phyloP scores from a whole-genome alignment of 1,140 invertebrate species.

The Aleiodes sp. region DNA sequence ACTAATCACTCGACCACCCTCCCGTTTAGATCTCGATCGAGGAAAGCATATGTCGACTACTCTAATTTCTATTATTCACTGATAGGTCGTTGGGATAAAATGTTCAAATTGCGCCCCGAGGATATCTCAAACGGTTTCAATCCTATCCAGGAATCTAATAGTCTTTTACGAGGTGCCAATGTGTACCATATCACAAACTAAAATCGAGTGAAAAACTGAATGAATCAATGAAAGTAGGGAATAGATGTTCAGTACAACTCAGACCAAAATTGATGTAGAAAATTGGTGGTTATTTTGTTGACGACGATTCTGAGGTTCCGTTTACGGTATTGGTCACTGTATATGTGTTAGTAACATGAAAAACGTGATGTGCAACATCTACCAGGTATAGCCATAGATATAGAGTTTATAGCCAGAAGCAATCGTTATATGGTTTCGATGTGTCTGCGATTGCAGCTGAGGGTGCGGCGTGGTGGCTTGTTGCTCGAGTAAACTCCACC shows the following conservation, averaged over 20 bases:
- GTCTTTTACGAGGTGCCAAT: not conserved
- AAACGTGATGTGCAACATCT: not conserved
- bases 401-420: conserved; percentile 1
- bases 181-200: too few relatives aligned
- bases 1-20: conserved; percentile 35
- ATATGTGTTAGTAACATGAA: not conserved
- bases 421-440: conserved; percentile 19
- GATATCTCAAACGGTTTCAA: not conserved
- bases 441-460: conserved; percentile 14
- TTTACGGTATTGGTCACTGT: not conserved
- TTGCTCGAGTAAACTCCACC: conserved; percentile 53
- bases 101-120: conserved; percentile 1
- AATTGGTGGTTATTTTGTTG: not conserved
- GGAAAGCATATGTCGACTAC: conserved; percentile 36
- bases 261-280: not conserved
- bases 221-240: too few relatives aligned
- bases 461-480: conserved; percentile 50
- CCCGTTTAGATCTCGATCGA: conserved; percentile 17
- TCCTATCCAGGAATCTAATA: conserved; percentile 12
- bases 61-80: conserved; percentile 37
- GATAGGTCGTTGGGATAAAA: conserved; percentile 23
- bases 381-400: not conserved
- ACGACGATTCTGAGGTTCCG: not conserved
- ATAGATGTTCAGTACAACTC: too few relatives aligned
- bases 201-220: too few relatives aligned